A percentile compares a stretch with the other conserved stretches of the same genome.
Evolutionary conservation across 2,888 invertebrate species (phyloP).

Genomic region (Mythimna ferrago): DNA sequence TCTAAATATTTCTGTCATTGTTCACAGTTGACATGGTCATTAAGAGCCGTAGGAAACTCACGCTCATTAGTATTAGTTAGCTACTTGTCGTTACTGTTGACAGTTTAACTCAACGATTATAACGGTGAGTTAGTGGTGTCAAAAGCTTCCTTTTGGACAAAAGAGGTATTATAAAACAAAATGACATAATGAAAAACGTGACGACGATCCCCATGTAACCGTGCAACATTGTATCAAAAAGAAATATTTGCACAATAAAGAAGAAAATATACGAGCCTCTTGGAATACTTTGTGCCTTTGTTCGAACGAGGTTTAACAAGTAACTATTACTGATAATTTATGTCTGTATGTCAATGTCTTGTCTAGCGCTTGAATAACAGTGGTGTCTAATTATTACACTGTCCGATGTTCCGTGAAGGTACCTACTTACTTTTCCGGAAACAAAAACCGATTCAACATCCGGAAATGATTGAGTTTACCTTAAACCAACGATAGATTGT

Average conservation of each 20-base stretch:
- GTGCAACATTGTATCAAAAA: conserved; percentile 28
- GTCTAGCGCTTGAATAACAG: conserved; percentile 33
- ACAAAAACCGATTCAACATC: conserved; percentile 52
- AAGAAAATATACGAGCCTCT: conserved; percentile 22
- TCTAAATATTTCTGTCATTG: conserved; percentile 59
- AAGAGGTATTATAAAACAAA: conserved; percentile 28
- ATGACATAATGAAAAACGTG: conserved; percentile 29
- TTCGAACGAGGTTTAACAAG: conserved; percentile 17
- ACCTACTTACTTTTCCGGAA: conserved; percentile 40
- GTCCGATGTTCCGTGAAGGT: conserved; percentile 57
- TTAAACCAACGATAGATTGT: conserved; percentile 45
- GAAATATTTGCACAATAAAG: conserved; percentile 43
- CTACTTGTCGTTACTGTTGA: conserved; percentile 67
- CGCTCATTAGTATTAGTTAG: conserved; percentile 74
- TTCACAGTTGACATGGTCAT: conserved; percentile 72
- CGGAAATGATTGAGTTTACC: conserved; percentile 45
- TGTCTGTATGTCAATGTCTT: conserved; percentile 23
- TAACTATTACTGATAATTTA: conserved; percentile 29
- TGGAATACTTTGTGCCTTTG: conserved; percentile 13
- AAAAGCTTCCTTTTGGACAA: conserved; percentile 51
- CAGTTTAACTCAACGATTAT: conserved; percentile 58
- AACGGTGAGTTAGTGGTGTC: conserved; percentile 60
- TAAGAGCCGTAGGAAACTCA: conserved; percentile 68
- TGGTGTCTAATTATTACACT: conserved; percentile 39
- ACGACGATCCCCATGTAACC: conserved; percentile 13